Evolutionary conservation across 2,113 vertebrate species (phyloP), one percentile per base, ranked within the genome.

Genomic region (Noctilio leporinus): DNA sequence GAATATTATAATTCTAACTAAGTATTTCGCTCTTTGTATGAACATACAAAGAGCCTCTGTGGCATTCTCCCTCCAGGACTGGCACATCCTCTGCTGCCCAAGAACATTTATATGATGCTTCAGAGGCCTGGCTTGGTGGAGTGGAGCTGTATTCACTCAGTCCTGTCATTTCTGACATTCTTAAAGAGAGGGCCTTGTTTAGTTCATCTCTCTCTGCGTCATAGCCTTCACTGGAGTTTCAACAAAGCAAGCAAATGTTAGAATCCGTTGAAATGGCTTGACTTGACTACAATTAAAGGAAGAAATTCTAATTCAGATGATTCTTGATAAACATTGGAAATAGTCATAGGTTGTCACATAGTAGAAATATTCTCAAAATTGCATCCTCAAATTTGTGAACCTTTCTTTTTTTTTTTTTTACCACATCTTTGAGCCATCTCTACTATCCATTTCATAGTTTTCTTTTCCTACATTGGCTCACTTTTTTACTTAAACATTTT

Each of bases 1-100:
- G 59, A 59, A 96, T 96, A 47, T 97, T 97, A 95, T 93, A 94
- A 97, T 94, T 97, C 97, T 47, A 91, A 97, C 87, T 76, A 96
- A 98, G 95, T 11, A 0, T 95, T 98, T 83, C 16, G 0, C 93
- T 97, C 96, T 97, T 93, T 98, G 4, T 95, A 93, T 0, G 26
- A 89, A 45, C 76, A 91, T 26, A 96, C 91, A 97, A 97, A 98
- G 97, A 96, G 97, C 93, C 91, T 78, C n/a, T 51, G 38, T 95
- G 94, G 95, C 86, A 85, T 80, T 96, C 45, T 0, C 90, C 95
- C 64, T 93, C 87, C 70, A 94, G 26, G 69, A 97, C 95, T 1
- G 0, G 84, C 80, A 95, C 72, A 87, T 95, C 88, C 64, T 86
- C 62, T 94, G 80, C 97, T 94, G 67, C 82, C 83, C 84, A 51